These are phyloP conservation scores for Cyrtonyx montezumae DNA, from an alignment of 2,113 vertebrate species.

Conservation along the genomic window DNA sequence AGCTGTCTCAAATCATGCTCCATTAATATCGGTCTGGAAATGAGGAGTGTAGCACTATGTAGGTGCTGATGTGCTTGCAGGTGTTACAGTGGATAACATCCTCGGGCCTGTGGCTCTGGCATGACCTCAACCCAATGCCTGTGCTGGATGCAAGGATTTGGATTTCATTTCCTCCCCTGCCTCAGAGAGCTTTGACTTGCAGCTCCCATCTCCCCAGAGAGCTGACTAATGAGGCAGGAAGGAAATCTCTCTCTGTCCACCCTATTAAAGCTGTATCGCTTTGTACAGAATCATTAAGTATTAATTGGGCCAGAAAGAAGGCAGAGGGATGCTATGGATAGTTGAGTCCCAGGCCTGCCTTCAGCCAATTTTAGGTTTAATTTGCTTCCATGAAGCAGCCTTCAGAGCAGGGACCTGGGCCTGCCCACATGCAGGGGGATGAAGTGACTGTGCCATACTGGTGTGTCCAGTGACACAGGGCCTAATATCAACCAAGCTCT, in stretches of 20 bases:
- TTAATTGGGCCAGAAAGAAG: background rate
- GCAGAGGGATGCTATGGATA: background rate
- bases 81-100: rapidly evolving
- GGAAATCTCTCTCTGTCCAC: background rate
- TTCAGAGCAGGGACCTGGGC: background rate
- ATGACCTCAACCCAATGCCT: background rate
- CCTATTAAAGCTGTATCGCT: background rate
- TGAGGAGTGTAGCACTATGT: background rate
- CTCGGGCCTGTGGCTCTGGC: background rate
- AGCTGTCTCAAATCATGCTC: background rate
- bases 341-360: background rate
- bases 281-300: background rate
- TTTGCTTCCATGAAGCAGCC: background rate
- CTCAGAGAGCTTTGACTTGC: background rate
- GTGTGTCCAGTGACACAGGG: rapidly evolving
- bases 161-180: background rate
- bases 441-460: rapidly evolving
- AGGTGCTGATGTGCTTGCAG: background rate
- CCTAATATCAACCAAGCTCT: rapidly evolving
- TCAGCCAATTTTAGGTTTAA: background rate
- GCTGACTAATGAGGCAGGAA: background rate
- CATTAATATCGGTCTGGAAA: background rate
- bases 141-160: rapidly evolving
- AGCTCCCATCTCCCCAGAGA: background rate
- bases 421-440: background rate